Evolutionary conservation across 2,888 invertebrate genomes (phyloP), one percentile per base, ranked within the genome.

Genomic region (Campaea margaritaria): DNA sequence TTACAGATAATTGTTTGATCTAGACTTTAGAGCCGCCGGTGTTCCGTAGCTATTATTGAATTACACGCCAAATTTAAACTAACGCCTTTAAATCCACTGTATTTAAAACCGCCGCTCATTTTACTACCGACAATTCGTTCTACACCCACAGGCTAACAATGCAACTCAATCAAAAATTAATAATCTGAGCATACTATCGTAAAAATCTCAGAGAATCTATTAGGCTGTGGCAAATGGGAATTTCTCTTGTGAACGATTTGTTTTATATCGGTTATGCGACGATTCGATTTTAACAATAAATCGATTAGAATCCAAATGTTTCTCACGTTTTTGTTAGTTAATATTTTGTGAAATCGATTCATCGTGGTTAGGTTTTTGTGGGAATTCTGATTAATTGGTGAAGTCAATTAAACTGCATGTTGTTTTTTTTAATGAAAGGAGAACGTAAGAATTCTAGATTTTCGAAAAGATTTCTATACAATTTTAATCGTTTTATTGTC

Each of bases 281-380:
- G 87, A 86, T 86, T 87, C 78, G 79, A 84, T 86, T 90, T 84
- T 86, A 88, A 89, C 86, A 81, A 89, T 86, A 75, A 75, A 74
- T 77, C 80, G 79, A 86, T 82, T 83, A 75, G 76, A 73, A 79
- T 79, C 81, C 79, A 79, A 72, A 81, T 81, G 82, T 83, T 89
- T 91, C 91, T 90, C 91, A 91, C 91, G 91, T 91, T 90, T 89
- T 88, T 86, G 81, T 87, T 86, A 85, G 85, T 76, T 85, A 84
- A 81, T 80, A 73, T 82, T 82, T 85, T 77, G 78, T 82, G 79
- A 83, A 89, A 87, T 87, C 81, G 81, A 89, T 89, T 88, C 73
- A 79, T 78, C 74, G 73, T 78, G 78, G 81, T 76, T 79, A 76
- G 80, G 76, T 83, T 81, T 83, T 79, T 75, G 75, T 81, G 74